Evolutionary conservation across 2,113 vertebrate species (phyloP).

Genomic region (Onychorhynchus coronatus): DNA sequence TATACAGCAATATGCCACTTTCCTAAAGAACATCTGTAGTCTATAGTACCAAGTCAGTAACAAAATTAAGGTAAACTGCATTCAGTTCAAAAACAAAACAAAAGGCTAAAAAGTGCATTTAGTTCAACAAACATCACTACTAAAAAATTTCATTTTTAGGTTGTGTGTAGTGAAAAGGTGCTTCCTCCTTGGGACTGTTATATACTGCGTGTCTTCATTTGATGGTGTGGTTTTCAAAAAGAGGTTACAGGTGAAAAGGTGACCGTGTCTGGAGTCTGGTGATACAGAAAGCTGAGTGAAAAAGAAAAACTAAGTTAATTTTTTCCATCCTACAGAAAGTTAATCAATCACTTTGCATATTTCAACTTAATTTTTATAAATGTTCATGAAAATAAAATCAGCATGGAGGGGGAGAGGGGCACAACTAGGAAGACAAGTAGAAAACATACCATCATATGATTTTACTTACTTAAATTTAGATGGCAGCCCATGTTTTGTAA

Average conservation of each 20-base stretch:
- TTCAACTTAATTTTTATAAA: background rate
- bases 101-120: background rate
- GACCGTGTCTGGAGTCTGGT: background rate
- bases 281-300: constrained; percentile 59
- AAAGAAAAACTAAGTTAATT: background rate
- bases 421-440: background rate
- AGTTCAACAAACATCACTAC: constrained; percentile 41
- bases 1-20: background rate
- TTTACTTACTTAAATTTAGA: background rate
- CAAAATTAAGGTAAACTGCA: background rate
- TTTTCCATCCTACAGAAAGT: background rate
- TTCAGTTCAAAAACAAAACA: background rate
- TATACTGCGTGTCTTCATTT: background rate
- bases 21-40: background rate
- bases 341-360: background rate
- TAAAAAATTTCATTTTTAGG: constrained; percentile 60
- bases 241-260: constrained; percentile 48
- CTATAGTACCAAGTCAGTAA: background rate
- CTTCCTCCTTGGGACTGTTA: constrained; percentile 55
- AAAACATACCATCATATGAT: background rate
- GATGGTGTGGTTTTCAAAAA: constrained; percentile 40
- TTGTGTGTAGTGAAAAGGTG: constrained; percentile 26
- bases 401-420: background rate
- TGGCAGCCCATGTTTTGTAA: background rate
- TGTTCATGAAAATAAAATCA: background rate